A percentile compares a stretch with the other conserved stretches of the same genome.
Conservation (phyloP, 1,140 invertebrate species). For the Camponotus pennsylvanicus region DNA sequence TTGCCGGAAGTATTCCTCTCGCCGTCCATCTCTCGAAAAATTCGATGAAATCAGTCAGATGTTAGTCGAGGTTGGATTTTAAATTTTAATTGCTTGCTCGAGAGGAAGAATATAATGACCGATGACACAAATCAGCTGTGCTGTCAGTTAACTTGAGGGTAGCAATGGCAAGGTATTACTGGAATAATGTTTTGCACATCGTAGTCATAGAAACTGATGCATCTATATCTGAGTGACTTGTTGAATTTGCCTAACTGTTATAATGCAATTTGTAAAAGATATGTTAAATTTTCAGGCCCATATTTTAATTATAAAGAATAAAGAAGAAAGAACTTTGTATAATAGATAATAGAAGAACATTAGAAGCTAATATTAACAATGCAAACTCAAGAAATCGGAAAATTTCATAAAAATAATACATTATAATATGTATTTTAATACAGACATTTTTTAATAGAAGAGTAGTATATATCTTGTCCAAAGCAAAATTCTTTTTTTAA, state of each 20-base stretch:
- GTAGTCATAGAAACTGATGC: conserved; percentile 50
- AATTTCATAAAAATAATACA: too few relatives aligned
- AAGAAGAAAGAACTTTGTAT: too few relatives aligned
- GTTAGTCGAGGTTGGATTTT: background rate
- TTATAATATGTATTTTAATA: too few relatives aligned
- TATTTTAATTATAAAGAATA: too few relatives aligned
- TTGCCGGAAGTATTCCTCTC: conserved; percentile 61
- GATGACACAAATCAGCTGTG: background rate
- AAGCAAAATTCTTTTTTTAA: too few relatives aligned
- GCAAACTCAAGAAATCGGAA: too few relatives aligned
- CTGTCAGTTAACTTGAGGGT: background rate
- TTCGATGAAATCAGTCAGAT: background rate
- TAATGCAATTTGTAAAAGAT: background rate
- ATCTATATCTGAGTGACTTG: background rate
- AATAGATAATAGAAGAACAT: too few relatives aligned
- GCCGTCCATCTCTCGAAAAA: conserved; percentile 53
- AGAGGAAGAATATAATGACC: background rate
- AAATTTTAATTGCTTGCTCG: background rate
- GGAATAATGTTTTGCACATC: conserved; percentile 27
- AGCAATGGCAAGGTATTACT: background rate
- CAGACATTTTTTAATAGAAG: too few relatives aligned
- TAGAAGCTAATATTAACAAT: too few relatives aligned
- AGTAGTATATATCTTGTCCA: too few relatives aligned
- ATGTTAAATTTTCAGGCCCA: too few relatives aligned
- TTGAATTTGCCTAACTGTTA: background rate